Conservation (phyloP, 2,797 vertebrate species). For the Lagorchestes hirsutus region DNA sequence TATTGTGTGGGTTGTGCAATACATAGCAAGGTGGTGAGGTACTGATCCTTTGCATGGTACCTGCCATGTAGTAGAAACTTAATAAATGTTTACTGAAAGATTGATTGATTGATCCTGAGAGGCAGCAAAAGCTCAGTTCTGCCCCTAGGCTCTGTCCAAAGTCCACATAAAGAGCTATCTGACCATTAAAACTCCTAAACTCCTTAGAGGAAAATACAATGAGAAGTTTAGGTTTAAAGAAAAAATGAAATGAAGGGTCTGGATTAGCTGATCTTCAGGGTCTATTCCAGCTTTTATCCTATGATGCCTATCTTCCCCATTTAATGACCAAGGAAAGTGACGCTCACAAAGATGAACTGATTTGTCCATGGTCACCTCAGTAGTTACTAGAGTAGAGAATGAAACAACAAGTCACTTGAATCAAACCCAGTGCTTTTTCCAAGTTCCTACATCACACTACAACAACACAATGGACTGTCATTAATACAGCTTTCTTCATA, state of each 20-base stretch:
- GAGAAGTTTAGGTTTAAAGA: neutral
- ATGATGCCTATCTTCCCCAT: neutral
- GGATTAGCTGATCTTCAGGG: neutral
- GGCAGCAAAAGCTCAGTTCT: neutral
- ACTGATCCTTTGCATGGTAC: neutral
- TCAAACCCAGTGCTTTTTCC: neutral
- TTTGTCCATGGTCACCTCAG: neutral
- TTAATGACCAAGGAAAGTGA: neutral
- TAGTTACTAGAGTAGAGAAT: neutral
- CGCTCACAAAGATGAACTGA: neutral
- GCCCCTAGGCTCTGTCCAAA: neutral
- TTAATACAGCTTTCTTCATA: neutral
- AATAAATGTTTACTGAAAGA: neutral
- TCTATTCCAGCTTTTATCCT: neutral
- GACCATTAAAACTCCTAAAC: neutral
- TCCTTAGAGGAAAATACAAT: neutral
- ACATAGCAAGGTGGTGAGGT: neutral
- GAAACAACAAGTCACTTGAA: neutral
- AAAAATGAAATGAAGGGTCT: neutral
- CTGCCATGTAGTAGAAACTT: neutral
- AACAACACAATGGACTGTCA: neutral
- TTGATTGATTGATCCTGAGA: neutral
- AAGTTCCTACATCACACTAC: neutral
- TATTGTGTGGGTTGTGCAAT: neutral
- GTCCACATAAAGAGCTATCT: neutral